Evolutionary conservation across 2,113 vertebrate species (phyloP).

Genomic region (Parus major): DNA sequence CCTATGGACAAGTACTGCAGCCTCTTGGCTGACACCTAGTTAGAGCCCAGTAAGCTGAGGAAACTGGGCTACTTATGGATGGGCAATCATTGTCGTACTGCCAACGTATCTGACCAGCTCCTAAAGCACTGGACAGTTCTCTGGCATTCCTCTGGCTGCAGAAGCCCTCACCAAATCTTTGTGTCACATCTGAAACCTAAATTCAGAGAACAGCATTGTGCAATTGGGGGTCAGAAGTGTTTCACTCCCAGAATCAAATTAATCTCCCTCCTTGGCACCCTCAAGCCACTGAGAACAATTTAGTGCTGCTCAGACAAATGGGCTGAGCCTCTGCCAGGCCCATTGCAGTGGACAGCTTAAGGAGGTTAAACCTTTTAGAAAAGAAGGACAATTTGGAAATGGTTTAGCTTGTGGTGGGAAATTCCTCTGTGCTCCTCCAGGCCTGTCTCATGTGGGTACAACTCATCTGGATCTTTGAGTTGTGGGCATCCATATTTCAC

Average conservation of each 20-base stretch:
- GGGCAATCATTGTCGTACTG: neutral
- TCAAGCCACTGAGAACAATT: neutral
- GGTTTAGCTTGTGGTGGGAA: neutral
- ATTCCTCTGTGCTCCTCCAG: neutral
- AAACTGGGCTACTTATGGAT: neutral
- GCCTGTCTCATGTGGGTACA: fast-evolving
- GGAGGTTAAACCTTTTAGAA: neutral
- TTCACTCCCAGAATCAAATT: neutral
- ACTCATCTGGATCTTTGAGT: neutral
- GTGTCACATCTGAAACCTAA: neutral
- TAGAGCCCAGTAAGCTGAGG: neutral
- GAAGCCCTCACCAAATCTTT: neutral
- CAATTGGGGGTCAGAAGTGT: neutral
- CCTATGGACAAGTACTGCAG: neutral
- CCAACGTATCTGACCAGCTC: neutral
- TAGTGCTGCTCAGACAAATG: neutral
- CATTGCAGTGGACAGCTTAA: neutral
- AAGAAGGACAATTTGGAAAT: neutral
- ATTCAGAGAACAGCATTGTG: neutral
- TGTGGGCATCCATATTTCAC: neutral
- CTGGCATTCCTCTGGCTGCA: neutral
- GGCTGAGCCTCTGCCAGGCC: neutral
- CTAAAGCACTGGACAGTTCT: neutral
- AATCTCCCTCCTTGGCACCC: neutral
- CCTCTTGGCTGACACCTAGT: neutral